Percentiles rank a stretch among this genome's conserved stretches.
Evolutionary conservation across 2,888 invertebrate species (phyloP).

Genomic region (Dermolepida albohirtum): DNA sequence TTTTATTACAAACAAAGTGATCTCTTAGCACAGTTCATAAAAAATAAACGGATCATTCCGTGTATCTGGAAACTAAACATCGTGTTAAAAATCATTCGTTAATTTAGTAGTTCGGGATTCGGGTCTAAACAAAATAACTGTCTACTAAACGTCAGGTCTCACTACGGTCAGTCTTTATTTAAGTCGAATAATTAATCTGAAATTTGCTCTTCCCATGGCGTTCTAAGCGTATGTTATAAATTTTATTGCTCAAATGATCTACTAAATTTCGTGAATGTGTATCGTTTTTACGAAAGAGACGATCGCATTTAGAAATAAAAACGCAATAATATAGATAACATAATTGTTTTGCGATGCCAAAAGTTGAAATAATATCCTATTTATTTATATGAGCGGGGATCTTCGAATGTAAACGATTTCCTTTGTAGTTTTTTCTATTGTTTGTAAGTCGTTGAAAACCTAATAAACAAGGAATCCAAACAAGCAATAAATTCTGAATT

Average conservation of each 20-base stretch:
- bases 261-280: constrained; percentile 40
- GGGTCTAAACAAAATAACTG: constrained; percentile 39
- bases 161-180: constrained; percentile 38
- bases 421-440: constrained; percentile 28
- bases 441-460: constrained; percentile 35
- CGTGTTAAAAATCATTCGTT: constrained; percentile 38
- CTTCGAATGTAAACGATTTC: constrained; percentile 25
- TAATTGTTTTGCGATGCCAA: constrained; percentile 34
- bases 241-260: constrained; percentile 42
- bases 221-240: constrained; percentile 38
- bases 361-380: constrained; percentile 34
- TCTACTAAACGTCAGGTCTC: constrained; percentile 33
- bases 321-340: constrained; percentile 37
- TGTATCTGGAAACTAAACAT: constrained; percentile 34
- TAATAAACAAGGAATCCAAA: constrained; percentile 29
- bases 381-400: constrained; percentile 29
- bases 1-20: constrained; percentile 42
- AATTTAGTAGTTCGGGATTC: constrained; percentile 33
- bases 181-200: constrained; percentile 43
- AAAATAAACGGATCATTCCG: constrained; percentile 42
- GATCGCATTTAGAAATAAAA: constrained; percentile 32
- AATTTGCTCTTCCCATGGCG: constrained; percentile 38
- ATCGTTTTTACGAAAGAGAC: constrained; percentile 37
- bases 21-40: constrained; percentile 40
- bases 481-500: not conserved